Conservation (phyloP, 2,888 invertebrate species). For the Sarcophaga carnaria region DNA sequence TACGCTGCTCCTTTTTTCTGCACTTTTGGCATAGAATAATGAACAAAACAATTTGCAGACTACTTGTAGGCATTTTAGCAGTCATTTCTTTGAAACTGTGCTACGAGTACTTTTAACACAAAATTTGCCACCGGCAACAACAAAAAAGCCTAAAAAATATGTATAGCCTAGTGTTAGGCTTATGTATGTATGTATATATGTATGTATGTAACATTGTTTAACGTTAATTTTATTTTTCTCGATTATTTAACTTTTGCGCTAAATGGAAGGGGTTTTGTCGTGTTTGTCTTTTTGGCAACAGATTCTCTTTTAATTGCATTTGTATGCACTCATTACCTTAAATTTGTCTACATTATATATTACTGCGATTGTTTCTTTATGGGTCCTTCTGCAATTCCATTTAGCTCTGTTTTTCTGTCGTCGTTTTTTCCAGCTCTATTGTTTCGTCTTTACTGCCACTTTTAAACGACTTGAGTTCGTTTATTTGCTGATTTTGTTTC, state of each 20-base stretch:
- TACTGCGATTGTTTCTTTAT: too few relatives aligned
- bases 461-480: background rate
- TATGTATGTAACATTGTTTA: background rate
- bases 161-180: background rate
- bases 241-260: slow-evolving; percentile 52
- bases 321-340: slow-evolving; percentile 78
- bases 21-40: slow-evolving; percentile 25
- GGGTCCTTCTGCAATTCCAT: slow-evolving; percentile 13
- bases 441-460: slow-evolving; percentile 1
- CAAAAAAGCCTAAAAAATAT: background rate
- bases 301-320: slow-evolving; percentile 77
- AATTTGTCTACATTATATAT: slow-evolving; percentile 69
- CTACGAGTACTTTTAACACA: background rate
- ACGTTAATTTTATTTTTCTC: slow-evolving; percentile 49
- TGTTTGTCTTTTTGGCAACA: slow-evolving; percentile 76
- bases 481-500: slow-evolving; percentile 5
- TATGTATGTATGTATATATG: background rate
- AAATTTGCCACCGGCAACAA: slow-evolving; percentile 25
- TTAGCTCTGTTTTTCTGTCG: background rate
- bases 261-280: slow-evolving; percentile 61
- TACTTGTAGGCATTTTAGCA: slow-evolving; percentile 33
- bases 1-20: background rate
- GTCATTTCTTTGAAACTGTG: background rate
- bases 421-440: background rate
- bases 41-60: slow-evolving; percentile 23